Percentiles rank a stretch among this genome's conserved stretches.
Conservation (phyloP, 2,888 invertebrate species). For the Drosophila sordidapex region DNA sequence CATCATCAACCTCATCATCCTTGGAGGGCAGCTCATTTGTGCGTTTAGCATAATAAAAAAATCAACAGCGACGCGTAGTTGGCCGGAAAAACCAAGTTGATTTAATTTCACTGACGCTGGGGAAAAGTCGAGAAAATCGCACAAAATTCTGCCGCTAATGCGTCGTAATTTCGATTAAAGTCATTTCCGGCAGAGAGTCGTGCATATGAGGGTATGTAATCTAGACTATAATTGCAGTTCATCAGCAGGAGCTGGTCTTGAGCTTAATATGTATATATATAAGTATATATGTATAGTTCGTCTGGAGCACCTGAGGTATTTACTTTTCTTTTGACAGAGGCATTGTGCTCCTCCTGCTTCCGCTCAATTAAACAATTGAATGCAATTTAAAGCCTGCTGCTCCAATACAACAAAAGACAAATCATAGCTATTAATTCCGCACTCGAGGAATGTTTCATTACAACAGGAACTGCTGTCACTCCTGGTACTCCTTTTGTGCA, state of each 20-base stretch:
- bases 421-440: slow-evolving; percentile 79
- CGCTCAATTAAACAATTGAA: slow-evolving; percentile 79
- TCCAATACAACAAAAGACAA: slow-evolving; percentile 70
- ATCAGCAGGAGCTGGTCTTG: slow-evolving; percentile 61
- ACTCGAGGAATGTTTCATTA: slow-evolving; percentile 83
- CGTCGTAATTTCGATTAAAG: slow-evolving; percentile 77
- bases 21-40: slow-evolving; percentile 65
- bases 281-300: neutral
- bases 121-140: slow-evolving; percentile 20
- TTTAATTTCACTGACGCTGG: slow-evolving; percentile 67
- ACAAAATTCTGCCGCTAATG: slow-evolving; percentile 62
- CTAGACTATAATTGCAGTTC: slow-evolving; percentile 72
- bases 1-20: slow-evolving; percentile 5
- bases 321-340: slow-evolving; percentile 3
- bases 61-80: slow-evolving; percentile 57
- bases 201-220: slow-evolving; percentile 43
- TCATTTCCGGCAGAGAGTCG: slow-evolving; percentile 69
- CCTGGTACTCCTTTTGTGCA: slow-evolving; percentile 19
- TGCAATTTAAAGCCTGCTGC: slow-evolving; percentile 59
- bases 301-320: slow-evolving; percentile 31
- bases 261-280: neutral
- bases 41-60: slow-evolving; percentile 79
- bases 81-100: slow-evolving; percentile 71
- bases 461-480: slow-evolving; percentile 15
- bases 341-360: slow-evolving; percentile 47